phyloP scores from a whole-genome alignment of 2,888 invertebrate species.

The Seira ritae region DNA sequence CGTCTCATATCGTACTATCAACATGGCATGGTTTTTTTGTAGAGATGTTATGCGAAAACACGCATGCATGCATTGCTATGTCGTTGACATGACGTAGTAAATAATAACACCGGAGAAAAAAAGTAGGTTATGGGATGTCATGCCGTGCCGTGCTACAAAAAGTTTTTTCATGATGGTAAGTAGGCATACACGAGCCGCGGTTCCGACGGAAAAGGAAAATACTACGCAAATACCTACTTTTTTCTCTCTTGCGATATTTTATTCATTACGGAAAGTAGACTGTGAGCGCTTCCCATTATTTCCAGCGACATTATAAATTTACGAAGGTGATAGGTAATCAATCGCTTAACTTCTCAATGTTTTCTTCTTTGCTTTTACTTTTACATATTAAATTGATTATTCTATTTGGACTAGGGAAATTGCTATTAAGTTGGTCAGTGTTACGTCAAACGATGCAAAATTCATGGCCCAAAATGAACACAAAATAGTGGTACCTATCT shows the following conservation, averaged over 20 bases:
- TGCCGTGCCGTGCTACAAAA: constrained; percentile 12
- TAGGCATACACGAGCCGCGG: not conserved
- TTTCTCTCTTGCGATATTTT: not conserved
- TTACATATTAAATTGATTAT: not conserved
- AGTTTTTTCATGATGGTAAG: not conserved
- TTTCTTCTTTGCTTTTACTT: constrained; percentile 13
- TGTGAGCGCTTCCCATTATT: constrained; percentile 23
- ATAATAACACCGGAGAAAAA: constrained; percentile 51
- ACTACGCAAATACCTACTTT: constrained; percentile 12
- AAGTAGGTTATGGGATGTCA: constrained; percentile 50
- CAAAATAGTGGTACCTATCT: too few relatives aligned
- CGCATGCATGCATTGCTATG: not conserved
- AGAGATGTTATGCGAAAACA: constrained; percentile 13
- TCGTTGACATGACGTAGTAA: constrained; percentile 27
- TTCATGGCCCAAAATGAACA: too few relatives aligned
- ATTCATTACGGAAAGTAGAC: not conserved
- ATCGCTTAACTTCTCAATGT: too few relatives aligned
- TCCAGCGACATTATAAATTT: constrained; percentile 24
- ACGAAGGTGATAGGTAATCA: too few relatives aligned
- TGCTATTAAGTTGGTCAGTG: constrained; percentile 47
- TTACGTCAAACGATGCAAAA: constrained; percentile 9
- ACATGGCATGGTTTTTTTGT: not conserved
- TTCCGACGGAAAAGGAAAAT: not conserved
- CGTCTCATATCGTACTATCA: not conserved
- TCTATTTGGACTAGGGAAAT: too few relatives aligned